Conservation (phyloP, 2,797 vertebrate species). For the Sphenopsis melanotis region DNA sequence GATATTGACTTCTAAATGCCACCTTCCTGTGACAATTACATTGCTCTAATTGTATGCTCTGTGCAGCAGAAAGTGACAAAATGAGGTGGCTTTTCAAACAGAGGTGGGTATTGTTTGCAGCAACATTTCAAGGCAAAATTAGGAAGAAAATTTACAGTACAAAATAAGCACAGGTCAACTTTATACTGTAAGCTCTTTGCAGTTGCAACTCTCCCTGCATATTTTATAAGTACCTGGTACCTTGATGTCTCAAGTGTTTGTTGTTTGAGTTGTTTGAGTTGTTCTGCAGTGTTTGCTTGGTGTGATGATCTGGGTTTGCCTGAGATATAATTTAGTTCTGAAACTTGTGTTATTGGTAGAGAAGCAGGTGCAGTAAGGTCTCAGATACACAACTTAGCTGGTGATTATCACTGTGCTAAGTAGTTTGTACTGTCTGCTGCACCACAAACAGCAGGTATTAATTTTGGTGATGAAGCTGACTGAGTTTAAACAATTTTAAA, state of each 20-base stretch:
- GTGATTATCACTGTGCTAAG: neutral
- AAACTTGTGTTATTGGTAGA: neutral
- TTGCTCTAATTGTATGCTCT: neutral
- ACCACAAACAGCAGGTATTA: constrained; percentile 5
- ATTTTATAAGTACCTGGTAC: neutral
- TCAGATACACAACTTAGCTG: neutral
- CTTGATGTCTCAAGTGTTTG: neutral
- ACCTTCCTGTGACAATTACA: neutral
- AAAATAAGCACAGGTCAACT: neutral
- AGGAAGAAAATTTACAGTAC: neutral
- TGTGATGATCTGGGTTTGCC: neutral
- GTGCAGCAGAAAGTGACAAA: neutral
- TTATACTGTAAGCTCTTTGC: neutral
- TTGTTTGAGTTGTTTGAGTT: neutral
- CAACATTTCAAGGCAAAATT: neutral
- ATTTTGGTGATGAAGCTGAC: neutral
- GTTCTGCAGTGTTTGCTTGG: neutral
- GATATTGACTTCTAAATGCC: neutral
- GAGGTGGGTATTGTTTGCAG: neutral
- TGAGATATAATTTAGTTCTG: neutral
- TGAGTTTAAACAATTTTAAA: constrained; percentile 28
- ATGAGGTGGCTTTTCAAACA: neutral
- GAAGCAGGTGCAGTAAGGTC: neutral
- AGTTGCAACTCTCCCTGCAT: neutral
- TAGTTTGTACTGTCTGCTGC: neutral